A percentile compares a stretch with the other conserved stretches of the same genome.
Evolutionary conservation across 2,113 vertebrate genomes (phyloP).

Genomic region (Columbina picui): DNA sequence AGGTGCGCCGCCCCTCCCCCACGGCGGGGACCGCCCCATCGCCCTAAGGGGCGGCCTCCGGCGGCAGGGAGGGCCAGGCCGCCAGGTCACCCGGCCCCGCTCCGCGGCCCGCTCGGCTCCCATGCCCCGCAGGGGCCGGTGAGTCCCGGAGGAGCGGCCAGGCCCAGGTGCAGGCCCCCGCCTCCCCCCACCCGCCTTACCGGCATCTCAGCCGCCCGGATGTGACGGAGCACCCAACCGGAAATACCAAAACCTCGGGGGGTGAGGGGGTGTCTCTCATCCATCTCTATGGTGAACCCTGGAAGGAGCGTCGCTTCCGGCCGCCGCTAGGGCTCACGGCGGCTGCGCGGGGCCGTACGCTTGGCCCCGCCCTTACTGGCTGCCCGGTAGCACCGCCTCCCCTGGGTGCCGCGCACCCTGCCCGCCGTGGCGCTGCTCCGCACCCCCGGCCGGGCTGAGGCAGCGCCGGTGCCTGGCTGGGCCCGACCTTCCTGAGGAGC

Average conservation of each 20-base stretch:
- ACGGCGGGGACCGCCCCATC: neutral
- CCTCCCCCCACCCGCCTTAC: constrained; percentile 25
- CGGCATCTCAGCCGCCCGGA: constrained; percentile 67
- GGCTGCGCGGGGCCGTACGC: neutral
- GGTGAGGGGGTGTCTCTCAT: accelerated
- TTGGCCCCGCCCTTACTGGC: too few relatives aligned
- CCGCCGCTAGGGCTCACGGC: neutral
- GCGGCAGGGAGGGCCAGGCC: too few relatives aligned
- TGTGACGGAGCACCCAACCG: neutral
- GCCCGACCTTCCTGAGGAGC: too few relatives aligned
- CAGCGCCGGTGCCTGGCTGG: too few relatives aligned
- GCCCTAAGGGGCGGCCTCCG: neutral
- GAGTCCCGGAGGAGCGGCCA: too few relatives aligned
- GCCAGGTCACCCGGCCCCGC: accelerated
- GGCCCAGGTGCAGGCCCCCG: too few relatives aligned
- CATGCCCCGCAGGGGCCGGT: too few relatives aligned
- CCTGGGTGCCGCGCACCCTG: accelerated
- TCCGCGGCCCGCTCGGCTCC: neutral
- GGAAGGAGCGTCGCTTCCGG: neutral
- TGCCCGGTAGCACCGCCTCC: neutral
- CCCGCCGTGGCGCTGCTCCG: too few relatives aligned
- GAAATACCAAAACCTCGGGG: neutral
- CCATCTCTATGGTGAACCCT: neutral
- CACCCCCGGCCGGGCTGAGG: too few relatives aligned
- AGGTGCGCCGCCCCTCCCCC: neutral